Base-by-base conservation (phyloP, 2,113 vertebrate species). In the Serinus canaria region DNA sequence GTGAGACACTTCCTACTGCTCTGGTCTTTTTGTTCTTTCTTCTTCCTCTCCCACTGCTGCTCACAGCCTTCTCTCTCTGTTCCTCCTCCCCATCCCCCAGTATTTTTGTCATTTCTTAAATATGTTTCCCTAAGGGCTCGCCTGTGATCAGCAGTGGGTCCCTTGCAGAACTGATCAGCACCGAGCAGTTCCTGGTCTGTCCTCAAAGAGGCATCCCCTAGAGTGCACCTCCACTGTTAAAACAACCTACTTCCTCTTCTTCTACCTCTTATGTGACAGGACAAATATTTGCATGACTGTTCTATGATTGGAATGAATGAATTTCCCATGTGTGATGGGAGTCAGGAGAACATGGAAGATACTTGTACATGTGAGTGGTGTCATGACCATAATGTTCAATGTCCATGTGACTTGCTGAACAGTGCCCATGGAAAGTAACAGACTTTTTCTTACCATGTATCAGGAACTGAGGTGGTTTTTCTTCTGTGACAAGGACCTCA, bases 251-350 rank as follows among this genome's bases (percentile, higher is more conserved):
- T 35, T 72, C 12, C 49, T 52, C 50, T 79, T 90, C 60, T 80
- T 13, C 63, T 84, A 1, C 39, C 13, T 37, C 6, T 73, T 52
- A n/a, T 4, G 11, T 68, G 53, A n/a, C 19, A 76, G 49, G 11
- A 64, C 14, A 56, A 47, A 28, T 17, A 3, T 21, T 12, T 67
- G 20, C 25, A 39, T 39, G 23, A 13, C 67, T 60, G 43, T 47
- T 60, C 30, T 1, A 0, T 50, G 15, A 33, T 23, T 22, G 90
- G 49, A 80, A 62, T 25, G 24, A 25, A 19, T 33, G 13, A 1
- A 1, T 46, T 27, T 58, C 30, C 18, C 11, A 0, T 21, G 13
- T 33, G 23, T 22, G 20, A 9, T 28, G 37, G 10, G 10, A 2
- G 2, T 69, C 41, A 78, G 74, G 31, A 43, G 13, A 68, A 31